These are phyloP conservation scores for Campylomormyrus tamandua DNA, from an alignment of 2,113 vertebrate genomes.

Conservation along the genomic window DNA sequence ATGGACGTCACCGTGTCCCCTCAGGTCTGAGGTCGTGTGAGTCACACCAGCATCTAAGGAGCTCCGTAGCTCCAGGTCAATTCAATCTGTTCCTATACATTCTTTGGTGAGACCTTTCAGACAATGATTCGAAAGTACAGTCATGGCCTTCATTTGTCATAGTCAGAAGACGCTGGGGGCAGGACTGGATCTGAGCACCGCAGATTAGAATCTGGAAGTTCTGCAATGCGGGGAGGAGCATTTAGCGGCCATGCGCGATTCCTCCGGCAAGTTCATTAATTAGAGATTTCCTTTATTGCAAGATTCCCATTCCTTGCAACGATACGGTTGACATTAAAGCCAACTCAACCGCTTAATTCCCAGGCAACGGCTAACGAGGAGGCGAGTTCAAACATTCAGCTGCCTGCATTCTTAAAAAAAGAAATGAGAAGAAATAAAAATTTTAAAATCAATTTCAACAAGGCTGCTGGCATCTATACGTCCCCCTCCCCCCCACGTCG, in stretches of 20 bases:
- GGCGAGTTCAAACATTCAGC: constrained; percentile 57
- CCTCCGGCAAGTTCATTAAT: constrained; percentile 41
- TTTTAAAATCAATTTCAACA: constrained; percentile 48
- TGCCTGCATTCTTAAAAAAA: constrained; percentile 49
- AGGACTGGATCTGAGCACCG: constrained; percentile 30
- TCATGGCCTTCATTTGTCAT: constrained; percentile 41
- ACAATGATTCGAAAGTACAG: constrained; percentile 41
- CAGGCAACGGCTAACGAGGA: constrained; percentile 54
- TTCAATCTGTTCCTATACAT: constrained; percentile 33
- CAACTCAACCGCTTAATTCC: constrained; percentile 47
- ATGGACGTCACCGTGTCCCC: neutral
- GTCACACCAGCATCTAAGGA: neutral
- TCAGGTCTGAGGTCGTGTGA: neutral
- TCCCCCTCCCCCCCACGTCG: neutral
- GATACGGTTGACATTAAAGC: constrained; percentile 54
- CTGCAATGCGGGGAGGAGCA: constrained; percentile 30
- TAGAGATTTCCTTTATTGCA: constrained; percentile 35
- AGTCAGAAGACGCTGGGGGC: constrained; percentile 52
- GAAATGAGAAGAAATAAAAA: neutral
- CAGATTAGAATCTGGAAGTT: constrained; percentile 32
- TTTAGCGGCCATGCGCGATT: constrained; percentile 30
- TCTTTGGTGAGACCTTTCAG: constrained; percentile 27
- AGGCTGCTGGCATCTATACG: constrained; percentile 30
- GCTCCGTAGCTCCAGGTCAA: neutral
- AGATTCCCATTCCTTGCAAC: constrained; percentile 30